Conservation (phyloP, 1,140 invertebrate species). For the Helicoverpa zea region DNA sequence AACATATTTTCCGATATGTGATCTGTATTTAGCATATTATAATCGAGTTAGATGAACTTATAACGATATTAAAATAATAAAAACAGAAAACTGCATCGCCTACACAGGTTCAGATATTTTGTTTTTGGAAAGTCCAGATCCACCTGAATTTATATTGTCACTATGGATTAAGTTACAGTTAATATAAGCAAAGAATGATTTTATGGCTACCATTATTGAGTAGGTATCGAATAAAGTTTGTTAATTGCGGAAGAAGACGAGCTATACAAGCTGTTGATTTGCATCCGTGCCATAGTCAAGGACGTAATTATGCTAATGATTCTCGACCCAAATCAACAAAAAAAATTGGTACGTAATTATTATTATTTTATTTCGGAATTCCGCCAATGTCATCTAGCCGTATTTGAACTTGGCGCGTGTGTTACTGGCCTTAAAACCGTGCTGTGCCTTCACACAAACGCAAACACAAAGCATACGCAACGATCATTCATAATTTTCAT, state of each 20-base stretch:
- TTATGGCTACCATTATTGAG: conserved; percentile 8
- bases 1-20: background rate
- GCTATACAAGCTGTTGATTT: too few relatives aligned
- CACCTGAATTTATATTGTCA: background rate
- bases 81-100: background rate
- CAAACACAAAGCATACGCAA: too few relatives aligned
- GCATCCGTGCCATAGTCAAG: too few relatives aligned
- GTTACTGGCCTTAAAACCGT: too few relatives aligned
- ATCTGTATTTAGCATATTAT: background rate
- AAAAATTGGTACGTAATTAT: too few relatives aligned
- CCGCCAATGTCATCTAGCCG: too few relatives aligned
- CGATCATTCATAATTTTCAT: too few relatives aligned
- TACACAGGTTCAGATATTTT: background rate
- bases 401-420: too few relatives aligned
- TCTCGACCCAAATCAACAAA: too few relatives aligned
- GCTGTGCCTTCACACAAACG: too few relatives aligned
- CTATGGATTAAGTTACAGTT: background rate
- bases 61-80: background rate
- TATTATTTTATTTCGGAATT: too few relatives aligned
- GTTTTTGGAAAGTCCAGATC: conserved; percentile 4
- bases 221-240: background rate
- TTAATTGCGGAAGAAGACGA: background rate
- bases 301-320: too few relatives aligned
- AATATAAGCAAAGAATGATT: background rate
- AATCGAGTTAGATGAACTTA: background rate